Conservation (phyloP, 1,140 invertebrate genomes). For the Neodiprion virginianus region DNA sequence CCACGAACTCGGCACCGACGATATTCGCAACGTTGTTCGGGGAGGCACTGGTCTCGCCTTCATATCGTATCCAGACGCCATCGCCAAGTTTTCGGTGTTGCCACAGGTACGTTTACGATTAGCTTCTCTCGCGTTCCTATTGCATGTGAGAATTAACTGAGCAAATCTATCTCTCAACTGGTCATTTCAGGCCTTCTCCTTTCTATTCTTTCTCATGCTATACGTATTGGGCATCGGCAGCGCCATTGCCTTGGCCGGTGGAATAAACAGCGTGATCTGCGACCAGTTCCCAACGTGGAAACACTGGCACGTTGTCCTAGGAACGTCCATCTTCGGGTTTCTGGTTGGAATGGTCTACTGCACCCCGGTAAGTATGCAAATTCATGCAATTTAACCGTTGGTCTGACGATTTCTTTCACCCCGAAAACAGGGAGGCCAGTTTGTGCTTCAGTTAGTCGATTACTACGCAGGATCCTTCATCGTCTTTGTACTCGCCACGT, state of each 20-base stretch:
- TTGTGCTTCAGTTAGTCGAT: conserved; percentile 49
- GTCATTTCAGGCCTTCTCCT: conserved; percentile 76
- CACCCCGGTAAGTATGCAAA: conserved; percentile 70
- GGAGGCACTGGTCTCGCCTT: conserved; percentile 81
- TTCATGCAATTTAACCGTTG: neutral
- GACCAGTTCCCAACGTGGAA: conserved; percentile 75
- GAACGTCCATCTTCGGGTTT: conserved; percentile 70
- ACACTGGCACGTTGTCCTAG: conserved; percentile 69
- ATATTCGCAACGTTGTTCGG: conserved; percentile 66
- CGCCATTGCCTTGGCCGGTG: conserved; percentile 73
- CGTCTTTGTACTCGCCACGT: conserved; percentile 48
- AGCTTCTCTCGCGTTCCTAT: neutral
- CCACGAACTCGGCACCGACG: conserved; percentile 64
- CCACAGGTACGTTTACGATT: conserved; percentile 69
- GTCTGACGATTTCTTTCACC: conserved; percentile 15
- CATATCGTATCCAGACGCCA: conserved; percentile 88
- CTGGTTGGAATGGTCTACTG: conserved; percentile 75
- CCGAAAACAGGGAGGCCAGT: conserved; percentile 50
- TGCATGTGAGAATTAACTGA: neutral
- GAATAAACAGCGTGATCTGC: conserved; percentile 74
- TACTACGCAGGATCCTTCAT: conserved; percentile 67
- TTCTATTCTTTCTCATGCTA: conserved; percentile 90
- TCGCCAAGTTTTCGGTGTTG: conserved; percentile 77
- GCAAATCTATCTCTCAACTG: conserved; percentile 11
- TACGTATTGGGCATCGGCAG: conserved; percentile 82